These are phyloP conservation scores for Aphelocoma californica DNA, from an alignment of 2,797 vertebrate species.

Conservation along the genomic window DNA sequence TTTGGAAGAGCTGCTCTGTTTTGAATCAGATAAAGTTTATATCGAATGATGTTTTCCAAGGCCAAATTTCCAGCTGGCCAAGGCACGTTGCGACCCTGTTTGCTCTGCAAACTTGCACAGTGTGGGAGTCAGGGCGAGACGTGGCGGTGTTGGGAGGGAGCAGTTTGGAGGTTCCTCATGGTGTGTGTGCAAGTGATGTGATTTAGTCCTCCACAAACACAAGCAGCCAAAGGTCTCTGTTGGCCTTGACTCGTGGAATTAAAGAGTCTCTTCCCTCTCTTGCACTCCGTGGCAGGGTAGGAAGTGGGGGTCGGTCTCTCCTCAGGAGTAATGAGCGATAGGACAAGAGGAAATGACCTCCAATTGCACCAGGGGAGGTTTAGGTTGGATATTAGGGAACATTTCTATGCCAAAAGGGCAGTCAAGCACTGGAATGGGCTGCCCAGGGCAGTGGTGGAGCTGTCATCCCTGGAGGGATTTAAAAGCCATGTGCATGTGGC, in stretches of 20 bases:
- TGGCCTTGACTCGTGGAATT: background rate
- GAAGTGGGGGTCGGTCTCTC: fast-evolving
- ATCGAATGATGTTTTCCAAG: background rate
- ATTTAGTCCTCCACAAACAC: background rate
- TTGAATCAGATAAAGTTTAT: background rate
- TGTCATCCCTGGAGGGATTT: background rate
- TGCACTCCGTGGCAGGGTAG: background rate
- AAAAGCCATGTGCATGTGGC: background rate
- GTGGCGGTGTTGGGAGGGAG: fast-evolving
- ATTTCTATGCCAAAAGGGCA: background rate
- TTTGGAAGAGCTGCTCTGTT: background rate
- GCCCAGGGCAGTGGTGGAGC: no score
- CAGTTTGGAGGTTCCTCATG: background rate
- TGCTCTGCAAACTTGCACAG: background rate
- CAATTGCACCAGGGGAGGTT: background rate
- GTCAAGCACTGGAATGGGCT: background rate
- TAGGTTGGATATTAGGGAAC: background rate
- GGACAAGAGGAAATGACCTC: fast-evolving
- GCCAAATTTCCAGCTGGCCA: background rate
- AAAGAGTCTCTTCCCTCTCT: background rate
- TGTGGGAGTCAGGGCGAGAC: background rate
- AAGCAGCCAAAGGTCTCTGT: background rate
- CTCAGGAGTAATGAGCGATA: fast-evolving
- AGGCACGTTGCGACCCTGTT: background rate
- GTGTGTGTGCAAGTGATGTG: background rate